These are phyloP conservation scores for Platorchestia sp. DNA, from an alignment of 1,140 invertebrate genomes.

Conservation along the genomic window DNA sequence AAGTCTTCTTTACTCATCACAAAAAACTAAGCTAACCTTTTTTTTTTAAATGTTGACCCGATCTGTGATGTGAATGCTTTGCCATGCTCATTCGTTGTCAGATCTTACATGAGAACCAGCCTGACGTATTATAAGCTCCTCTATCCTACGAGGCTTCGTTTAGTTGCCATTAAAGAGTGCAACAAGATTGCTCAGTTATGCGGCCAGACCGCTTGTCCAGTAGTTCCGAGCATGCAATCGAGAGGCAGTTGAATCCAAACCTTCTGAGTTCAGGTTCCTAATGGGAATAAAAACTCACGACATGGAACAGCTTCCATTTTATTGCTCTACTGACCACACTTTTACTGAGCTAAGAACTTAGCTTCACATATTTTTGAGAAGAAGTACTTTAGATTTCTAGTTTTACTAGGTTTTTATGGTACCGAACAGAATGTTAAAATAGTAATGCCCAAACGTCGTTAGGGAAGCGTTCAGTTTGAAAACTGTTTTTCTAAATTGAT, in stretches of 20 bases:
- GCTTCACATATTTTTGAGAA: neutral
- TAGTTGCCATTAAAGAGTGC: neutral
- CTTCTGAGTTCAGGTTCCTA: neutral
- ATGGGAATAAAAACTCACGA: conserved; percentile 8
- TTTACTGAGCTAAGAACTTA: neutral
- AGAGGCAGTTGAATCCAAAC: neutral
- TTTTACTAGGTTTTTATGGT: neutral
- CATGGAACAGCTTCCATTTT: neutral
- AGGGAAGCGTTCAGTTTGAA: neutral
- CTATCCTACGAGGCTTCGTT: neutral
- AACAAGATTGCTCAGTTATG: neutral
- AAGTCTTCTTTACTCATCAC: neutral
- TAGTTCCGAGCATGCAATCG: neutral
- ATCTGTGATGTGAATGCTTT: neutral
- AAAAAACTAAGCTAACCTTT: neutral
- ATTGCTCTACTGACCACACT: neutral
- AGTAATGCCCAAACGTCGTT: neutral
- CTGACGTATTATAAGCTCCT: neutral
- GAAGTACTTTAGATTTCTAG: neutral
- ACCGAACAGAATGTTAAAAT: neutral
- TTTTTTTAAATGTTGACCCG: neutral
- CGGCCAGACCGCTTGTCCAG: neutral
- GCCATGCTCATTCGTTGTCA: neutral
- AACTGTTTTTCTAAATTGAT: neutral
- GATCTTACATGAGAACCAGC: neutral